phyloP scores from a whole-genome alignment of 2,797 vertebrate species.

The Orientallactaga sibirica region DNA sequence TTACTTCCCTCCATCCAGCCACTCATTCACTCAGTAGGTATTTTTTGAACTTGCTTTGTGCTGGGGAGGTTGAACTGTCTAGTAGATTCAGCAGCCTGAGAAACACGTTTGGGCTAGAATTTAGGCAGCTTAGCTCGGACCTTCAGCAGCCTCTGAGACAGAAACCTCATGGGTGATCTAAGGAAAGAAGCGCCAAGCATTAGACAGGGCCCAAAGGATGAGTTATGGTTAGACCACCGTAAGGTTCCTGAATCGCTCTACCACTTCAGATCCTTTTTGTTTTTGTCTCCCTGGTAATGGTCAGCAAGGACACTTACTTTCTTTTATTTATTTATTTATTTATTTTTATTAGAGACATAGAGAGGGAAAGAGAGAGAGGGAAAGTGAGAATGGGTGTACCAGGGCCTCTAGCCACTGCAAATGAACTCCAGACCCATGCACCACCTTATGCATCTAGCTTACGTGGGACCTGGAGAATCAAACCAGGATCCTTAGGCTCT shows the following conservation, averaged over 20 bases:
- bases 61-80: not conserved
- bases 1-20: not conserved
- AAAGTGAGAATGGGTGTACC: no score
- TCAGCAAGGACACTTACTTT: not conserved
- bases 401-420: no score
- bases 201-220: no score
- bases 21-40: not conserved
- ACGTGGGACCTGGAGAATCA: no score
- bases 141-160: not conserved
- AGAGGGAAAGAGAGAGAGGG: no score
- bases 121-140: not conserved
- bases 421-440: no score
- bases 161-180: not conserved
- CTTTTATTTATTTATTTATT: no score
- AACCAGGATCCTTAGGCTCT: no score
- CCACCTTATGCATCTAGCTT: no score
- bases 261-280: not conserved
- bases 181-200: no score
- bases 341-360: no score
- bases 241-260: not conserved
- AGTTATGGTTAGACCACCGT: not conserved
- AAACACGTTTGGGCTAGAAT: not conserved
- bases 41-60: not conserved
- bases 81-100: not conserved
- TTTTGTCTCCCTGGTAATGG: not conserved